Base-by-base conservation (phyloP, 2,888 invertebrate species). In the Dastarcus helophoroides region DNA sequence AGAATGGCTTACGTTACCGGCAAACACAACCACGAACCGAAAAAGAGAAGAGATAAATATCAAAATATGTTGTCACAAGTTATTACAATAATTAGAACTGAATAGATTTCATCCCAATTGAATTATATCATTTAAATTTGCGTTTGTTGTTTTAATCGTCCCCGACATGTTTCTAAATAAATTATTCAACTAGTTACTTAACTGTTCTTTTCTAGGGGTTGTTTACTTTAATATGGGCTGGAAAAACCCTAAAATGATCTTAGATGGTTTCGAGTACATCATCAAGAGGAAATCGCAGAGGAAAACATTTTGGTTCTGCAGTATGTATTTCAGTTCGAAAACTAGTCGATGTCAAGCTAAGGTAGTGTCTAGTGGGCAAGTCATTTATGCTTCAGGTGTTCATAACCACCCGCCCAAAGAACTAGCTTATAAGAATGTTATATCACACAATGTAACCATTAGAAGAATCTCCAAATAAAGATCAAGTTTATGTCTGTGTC, bases 21-120 rank as follows among this genome's bases (percentile, higher is more conserved):
- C 4, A 4, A 25, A 10, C 51, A 53, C 29, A 49, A 46, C 16
- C 51, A 52, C 29, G 4, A 3, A n/a, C n/a, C n/a, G n/a, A n/a
- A n/a, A n/a, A n/a, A n/a, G n/a, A n/a, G n/a, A n/a, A n/a, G n/a
- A n/a, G n/a, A n/a, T n/a, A n/a, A n/a, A 23, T 33, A 31, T 13
- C 35, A 34, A 9, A 37, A 31, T 25, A 39, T 45, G 42, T 36
- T 36, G 17, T 37, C 41, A 8, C 41, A 42, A 31, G 33, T 22
- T 26, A 38, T 45, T 6, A 33, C 33, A 14, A 22, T 33, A 8
- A n/a, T 33, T 6, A 29, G 7, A 8, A n/a, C n/a, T n/a, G n/a
- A n/a, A n/a, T n/a, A n/a, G n/a, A n/a, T n/a, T n/a, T n/a, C n/a
- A n/a, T n/a, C n/a, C n/a, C n/a, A n/a, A n/a, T n/a, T n/a, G n/a